Evolutionary conservation across 2,113 vertebrate species (phyloP).

Genomic region (Alouatta palliata): DNA sequence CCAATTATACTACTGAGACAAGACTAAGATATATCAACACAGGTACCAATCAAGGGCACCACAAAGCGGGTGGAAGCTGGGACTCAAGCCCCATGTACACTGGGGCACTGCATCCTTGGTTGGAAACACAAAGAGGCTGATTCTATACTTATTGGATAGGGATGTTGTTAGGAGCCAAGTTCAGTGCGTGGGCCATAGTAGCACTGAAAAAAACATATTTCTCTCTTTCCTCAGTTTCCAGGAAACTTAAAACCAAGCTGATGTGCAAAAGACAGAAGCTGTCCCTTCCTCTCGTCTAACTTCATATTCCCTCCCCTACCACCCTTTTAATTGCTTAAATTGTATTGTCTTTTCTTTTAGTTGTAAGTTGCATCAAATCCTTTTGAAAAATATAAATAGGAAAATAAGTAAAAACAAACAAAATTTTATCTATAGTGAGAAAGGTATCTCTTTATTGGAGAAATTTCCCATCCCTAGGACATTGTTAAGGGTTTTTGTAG

Average conservation of each 20-base stretch:
- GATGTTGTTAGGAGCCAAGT: background rate
- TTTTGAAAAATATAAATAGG: slow-evolving; percentile 29
- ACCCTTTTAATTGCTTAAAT: background rate
- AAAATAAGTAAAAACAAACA: background rate
- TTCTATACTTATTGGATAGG: background rate
- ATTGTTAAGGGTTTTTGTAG: background rate
- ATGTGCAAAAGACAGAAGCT: background rate
- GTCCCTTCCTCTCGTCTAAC: background rate
- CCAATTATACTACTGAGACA: background rate
- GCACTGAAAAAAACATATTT: background rate
- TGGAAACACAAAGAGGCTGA: background rate
- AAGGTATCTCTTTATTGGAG: background rate
- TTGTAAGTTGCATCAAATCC: background rate
- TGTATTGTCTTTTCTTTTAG: background rate
- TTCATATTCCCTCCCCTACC: background rate
- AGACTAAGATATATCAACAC: background rate
- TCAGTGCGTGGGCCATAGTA: background rate
- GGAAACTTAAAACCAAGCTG: background rate
- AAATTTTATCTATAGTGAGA: background rate
- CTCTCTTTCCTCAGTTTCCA: background rate
- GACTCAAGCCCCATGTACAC: background rate
- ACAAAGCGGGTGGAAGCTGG: background rate
- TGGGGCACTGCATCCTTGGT: background rate
- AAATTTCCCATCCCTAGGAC: background rate
- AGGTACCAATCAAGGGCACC: background rate